Evolutionary conservation across 2,113 vertebrate genomes (phyloP).

Genomic region (Varanus komodoensis): DNA sequence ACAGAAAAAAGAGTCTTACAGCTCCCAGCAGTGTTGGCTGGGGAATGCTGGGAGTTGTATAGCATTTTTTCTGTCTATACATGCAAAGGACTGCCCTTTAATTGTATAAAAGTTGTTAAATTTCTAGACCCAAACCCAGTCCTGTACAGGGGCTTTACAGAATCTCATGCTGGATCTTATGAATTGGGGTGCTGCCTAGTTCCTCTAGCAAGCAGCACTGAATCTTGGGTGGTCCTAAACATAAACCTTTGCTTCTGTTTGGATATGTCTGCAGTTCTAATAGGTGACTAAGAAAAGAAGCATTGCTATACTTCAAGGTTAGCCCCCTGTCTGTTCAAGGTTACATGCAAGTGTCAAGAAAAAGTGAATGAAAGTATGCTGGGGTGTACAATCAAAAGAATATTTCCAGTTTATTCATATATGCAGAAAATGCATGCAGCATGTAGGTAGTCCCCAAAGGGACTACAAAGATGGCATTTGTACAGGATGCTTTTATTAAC

Average conservation of each 20-base stretch:
- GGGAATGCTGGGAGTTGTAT: no score
- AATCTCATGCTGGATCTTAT: not conserved
- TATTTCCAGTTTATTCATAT: no score
- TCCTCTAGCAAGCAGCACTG: not conserved
- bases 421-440: no score
- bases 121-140: not conserved
- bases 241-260: not conserved
- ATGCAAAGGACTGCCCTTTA: no score
- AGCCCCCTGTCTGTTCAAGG: not conserved
- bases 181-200: not conserved
- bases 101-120: not conserved
- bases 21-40: no score
- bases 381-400: no score
- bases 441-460: no score
- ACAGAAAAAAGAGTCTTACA: no score
- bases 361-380: no score
- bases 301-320: not conserved
- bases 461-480: no score
- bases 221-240: not conserved
- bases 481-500: no score
- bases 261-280: not conserved
- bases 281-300: not conserved
- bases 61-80: no score
- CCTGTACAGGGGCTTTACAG: not conserved
- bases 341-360: not conserved